Base-by-base conservation (phyloP, 1,140 invertebrate species). In the Prorops nasuta region DNA sequence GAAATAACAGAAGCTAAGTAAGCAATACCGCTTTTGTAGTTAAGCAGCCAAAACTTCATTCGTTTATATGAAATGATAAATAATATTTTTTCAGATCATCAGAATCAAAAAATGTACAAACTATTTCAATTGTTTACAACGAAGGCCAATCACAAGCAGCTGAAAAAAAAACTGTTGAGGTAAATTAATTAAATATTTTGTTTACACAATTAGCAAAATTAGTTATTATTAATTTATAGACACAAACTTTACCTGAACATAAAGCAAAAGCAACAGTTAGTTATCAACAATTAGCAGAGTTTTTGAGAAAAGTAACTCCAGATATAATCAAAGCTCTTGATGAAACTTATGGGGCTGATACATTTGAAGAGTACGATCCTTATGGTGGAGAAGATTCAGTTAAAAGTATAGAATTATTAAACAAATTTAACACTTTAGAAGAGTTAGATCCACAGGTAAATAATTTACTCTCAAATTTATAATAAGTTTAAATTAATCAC, bases 301-400 rank as follows among this genome's bases (percentile, higher is more conserved):
- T 79, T 58, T 54, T 79, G 9, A 72, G 70, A 10, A 64, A 56
- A 24, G 68, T 79, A 4, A 72, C 72, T 16, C 76, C 77, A 20
- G 56, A 59, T 28, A 58, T 79, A 15, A 36, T 79, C 0, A 66
- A 72, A 40, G 69, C 66, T 22, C 60, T 79, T n/a, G 76, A 79
- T 49, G 72, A 78, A 52, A 53, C 67, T 36, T 60, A 75, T 51
- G 69, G 67, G 12, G 72, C 54, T 36, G 61, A 59, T 54, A 69
- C 69, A 12, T 77, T 78, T 47, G 63, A 77, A 31, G 65, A 67
- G 39, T 75, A 74, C 46, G 56, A 73, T 49, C 55, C 70, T 18
- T 51, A 56, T 21, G 47, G 44, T 2, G 51, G 47, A 0, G 64
- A 60, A 17, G 63, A 66, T 42, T 28, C 64, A 14, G 39, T 56